These are phyloP conservation scores for Enteromius fasciolatus DNA, from an alignment of 2,797 vertebrate species.

Conservation along the genomic window DNA sequence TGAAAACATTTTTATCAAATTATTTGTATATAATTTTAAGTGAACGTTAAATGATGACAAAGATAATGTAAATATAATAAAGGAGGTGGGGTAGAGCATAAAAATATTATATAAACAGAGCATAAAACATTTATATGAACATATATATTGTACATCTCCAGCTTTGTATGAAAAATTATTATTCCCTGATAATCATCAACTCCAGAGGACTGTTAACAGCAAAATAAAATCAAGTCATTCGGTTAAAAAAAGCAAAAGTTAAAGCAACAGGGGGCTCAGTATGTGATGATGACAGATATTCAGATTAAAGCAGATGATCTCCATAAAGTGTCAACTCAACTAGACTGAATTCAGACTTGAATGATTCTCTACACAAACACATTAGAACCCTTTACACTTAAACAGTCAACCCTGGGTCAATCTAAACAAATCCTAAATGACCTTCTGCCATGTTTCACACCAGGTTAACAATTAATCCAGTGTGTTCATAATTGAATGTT, in stretches of 20 bases:
- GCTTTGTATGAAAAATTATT: not conserved
- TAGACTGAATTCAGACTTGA: no score
- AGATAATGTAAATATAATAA: not conserved
- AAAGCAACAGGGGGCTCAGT: not conserved
- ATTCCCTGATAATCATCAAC: not conserved
- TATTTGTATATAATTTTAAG: not conserved
- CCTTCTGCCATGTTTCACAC: no score
- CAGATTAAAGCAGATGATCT: not conserved
- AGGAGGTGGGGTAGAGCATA: not conserved
- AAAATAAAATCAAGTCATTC: not conserved
- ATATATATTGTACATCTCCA: not conserved
- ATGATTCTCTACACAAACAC: no score
- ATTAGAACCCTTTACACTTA: not conserved
- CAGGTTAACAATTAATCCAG: not conserved
- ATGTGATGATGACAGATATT: constrained; percentile 2
- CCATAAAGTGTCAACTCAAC: no score
- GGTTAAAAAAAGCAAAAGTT: not conserved
- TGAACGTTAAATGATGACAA: not conserved
- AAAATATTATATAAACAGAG: not conserved
- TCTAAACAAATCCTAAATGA: not conserved
- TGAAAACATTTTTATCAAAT: not conserved
- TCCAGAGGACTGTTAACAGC: not conserved
- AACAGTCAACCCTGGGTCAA: not conserved
- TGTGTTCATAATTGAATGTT: not conserved
- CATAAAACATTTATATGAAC: not conserved